phyloP scores from a whole-genome alignment of 2,797 vertebrate genomes.

The Steatocranus sp. region DNA sequence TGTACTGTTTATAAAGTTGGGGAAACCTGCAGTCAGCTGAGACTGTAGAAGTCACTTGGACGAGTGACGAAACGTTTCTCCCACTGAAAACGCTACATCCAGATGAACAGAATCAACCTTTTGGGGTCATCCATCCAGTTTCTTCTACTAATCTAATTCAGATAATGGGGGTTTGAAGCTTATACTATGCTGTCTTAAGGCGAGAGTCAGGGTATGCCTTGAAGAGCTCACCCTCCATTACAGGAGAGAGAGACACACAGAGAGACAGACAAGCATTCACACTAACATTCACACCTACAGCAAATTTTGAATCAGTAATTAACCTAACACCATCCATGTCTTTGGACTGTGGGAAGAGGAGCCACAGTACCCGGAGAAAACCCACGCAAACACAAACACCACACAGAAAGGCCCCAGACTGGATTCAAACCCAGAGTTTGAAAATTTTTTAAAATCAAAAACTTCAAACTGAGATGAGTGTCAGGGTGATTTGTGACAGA shows the following conservation, averaged over 20 bases:
- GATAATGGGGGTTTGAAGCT: background rate
- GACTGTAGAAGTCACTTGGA: background rate
- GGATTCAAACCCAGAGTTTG: background rate
- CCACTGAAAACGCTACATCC: accelerated
- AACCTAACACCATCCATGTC: accelerated
- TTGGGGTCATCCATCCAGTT: background rate
- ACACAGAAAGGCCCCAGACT: background rate
- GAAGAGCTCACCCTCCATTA: background rate
- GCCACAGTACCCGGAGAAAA: background rate
- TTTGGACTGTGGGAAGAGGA: background rate
- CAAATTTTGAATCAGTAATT: background rate
- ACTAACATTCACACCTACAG: background rate
- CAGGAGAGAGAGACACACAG: accelerated
- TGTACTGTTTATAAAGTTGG: background rate
- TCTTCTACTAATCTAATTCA: background rate
- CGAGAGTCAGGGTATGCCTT: background rate
- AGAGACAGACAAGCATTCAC: background rate
- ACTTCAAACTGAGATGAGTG: background rate
- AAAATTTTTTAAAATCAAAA: accelerated
- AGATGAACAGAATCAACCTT: background rate
- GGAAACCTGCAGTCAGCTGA: accelerated
- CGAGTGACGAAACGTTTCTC: background rate
- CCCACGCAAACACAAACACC: background rate
- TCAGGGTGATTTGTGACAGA: background rate
- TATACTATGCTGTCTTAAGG: background rate